Percentiles rank a stretch among this genome's conserved stretches.
These are phyloP conservation scores for Phymatocera aterrima DNA, from an alignment of 2,888 invertebrate species.

Conservation along the genomic window DNA sequence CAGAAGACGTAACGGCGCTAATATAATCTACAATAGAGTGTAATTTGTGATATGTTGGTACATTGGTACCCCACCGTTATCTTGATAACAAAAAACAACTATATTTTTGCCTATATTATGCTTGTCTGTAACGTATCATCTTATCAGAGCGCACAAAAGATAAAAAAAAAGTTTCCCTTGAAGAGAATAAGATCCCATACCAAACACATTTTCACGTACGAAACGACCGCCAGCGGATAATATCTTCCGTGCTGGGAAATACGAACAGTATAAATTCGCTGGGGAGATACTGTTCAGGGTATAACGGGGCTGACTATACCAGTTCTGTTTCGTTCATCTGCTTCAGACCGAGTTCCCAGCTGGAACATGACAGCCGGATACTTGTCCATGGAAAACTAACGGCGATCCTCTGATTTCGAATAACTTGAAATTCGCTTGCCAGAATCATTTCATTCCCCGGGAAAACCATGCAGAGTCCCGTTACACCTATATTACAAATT, in stretches of 20 bases:
- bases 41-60: background rate
- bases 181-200: background rate
- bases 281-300: background rate
- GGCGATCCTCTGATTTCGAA: background rate
- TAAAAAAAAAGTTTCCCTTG: background rate
- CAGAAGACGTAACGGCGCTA: background rate
- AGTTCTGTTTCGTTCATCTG: constrained; percentile 2
- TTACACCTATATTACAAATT: background rate
- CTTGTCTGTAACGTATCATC: background rate
- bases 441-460: background rate
- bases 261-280: constrained; percentile 25
- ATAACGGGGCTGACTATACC: constrained; percentile 11
- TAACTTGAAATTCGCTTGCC: background rate
- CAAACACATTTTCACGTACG: constrained; percentile 25
- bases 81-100: background rate
- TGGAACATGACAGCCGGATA: background rate
- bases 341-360: background rate
- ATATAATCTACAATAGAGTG: background rate
- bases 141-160: background rate
- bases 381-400: background rate
- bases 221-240: background rate
- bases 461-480: background rate
- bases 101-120: background rate
- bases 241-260: constrained; percentile 18
- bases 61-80: background rate